These are phyloP conservation scores for Cherax quadricarinatus DNA, from an alignment of 1,140 invertebrate genomes.

Conservation along the genomic window DNA sequence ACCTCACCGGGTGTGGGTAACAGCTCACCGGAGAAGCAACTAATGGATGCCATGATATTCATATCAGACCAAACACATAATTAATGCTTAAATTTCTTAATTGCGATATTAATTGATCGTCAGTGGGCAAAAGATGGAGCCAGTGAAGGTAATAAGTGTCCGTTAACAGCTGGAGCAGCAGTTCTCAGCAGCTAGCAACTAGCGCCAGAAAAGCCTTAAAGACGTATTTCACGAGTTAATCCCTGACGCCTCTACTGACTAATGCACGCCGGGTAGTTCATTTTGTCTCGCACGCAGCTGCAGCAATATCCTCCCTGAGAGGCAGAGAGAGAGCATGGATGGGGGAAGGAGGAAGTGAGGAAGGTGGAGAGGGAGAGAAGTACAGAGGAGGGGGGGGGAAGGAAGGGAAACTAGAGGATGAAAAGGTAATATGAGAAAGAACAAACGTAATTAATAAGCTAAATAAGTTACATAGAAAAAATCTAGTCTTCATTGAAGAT, in stretches of 20 bases:
- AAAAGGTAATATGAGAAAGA: neutral
- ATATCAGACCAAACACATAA: neutral
- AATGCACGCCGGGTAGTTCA: neutral
- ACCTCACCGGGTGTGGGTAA: neutral
- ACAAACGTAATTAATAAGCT: too few relatives aligned
- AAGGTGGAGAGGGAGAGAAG: neutral
- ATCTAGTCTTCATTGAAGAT: too few relatives aligned
- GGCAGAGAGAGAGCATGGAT: too few relatives aligned
- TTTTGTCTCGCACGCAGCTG: neutral
- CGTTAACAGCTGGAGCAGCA: neutral
- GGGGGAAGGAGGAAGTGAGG: neutral
- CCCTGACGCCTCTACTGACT: neutral
- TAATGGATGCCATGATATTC: slow-evolving; percentile 6
- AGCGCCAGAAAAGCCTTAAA: neutral
- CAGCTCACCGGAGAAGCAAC: neutral
- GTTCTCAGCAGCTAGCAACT: neutral
- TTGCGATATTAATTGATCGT: neutral
- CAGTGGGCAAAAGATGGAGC: neutral
- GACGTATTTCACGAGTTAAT: neutral
- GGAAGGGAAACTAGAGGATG: neutral
- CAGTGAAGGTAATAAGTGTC: neutral
- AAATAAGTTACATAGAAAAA: too few relatives aligned
- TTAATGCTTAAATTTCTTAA: neutral
- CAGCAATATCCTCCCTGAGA: neutral
- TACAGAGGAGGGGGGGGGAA: neutral